Evolutionary conservation across 2,797 vertebrate species (phyloP), one percentile per base, ranked within the genome.

Genomic region (Calcarius lapponicus): DNA sequence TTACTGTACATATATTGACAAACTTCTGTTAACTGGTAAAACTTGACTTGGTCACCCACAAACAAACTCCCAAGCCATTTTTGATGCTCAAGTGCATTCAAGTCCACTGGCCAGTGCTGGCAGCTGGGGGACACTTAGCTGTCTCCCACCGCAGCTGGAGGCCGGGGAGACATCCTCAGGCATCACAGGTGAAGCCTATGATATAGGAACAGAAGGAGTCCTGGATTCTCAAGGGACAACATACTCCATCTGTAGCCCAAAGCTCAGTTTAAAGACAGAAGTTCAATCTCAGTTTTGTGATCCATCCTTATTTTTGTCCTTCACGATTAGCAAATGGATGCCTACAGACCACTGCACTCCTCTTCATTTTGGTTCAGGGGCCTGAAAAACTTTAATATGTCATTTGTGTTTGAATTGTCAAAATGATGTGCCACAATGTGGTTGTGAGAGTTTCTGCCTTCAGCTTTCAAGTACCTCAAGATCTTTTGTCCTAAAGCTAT

Each of bases 121-220:
- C 8, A 64, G 31, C 26, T 67, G 22, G 13, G 45, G 56, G 21
- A 14, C 20, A 38, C 6, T 48, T 2, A n/a, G 13, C 26, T 57
- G 11, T 34, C 3, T 71, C 29, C 16, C 10, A 60, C 1, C 0
- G 11, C 26, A 78, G 13, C 13, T 83, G 56, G 34, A 76, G 18
- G 14, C 1, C 1, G 13, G 1, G 11, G 11, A 19, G 31, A 50
- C 12, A 11, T 1, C 13, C 7, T n/a, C n/a, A 31, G 34, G 17
- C 25, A 70, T 14, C 20, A 24, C 4, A 64, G 7, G 4, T n/a
- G 10, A 61, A 64, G 3, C 7, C 24, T 47, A 0, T 16, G 13
- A 6, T 65, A 26, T 48, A 22, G 20, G 32, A 80, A 34, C 21
- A 40, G 36, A 36, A 36, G 20, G 13, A 70, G 11, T 17, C 18